Conservation (phyloP, 53 echinoderm and acorn worm genomes). For the Holothuria scabra region DNA sequence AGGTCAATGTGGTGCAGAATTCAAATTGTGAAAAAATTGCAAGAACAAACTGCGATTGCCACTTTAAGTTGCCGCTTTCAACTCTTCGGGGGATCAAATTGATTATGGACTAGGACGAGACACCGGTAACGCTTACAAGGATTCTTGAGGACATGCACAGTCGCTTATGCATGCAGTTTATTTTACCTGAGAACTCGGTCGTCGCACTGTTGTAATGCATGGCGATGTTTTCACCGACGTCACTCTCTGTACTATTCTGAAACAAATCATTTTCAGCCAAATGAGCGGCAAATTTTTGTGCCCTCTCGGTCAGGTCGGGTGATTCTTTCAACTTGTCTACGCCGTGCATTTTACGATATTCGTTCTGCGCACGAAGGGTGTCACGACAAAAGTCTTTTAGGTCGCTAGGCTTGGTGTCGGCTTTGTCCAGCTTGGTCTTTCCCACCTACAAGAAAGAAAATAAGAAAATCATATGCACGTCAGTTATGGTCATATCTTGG, state of each 20-base stretch:
- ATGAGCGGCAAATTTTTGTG: conserved; percentile 91
- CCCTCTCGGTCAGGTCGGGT: conserved; percentile 61
- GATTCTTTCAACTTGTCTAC: conserved; percentile 70
- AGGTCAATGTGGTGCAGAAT: too few species aligned
- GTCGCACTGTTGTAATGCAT: conserved; percentile 91
- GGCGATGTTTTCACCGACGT: conserved; percentile 95
- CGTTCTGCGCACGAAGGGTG: conserved; percentile 77
- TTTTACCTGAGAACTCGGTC: conserved; percentile 79
- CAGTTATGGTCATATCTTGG: too few species aligned
- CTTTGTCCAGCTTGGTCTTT: conserved; percentile 68
- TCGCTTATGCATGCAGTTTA: too few species aligned
- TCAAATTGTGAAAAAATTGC: too few species aligned
- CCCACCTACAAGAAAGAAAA: conserved; percentile 55
- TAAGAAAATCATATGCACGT: neutral
- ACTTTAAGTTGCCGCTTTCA: too few species aligned
- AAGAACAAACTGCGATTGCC: too few species aligned
- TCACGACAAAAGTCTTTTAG: conserved; percentile 73
- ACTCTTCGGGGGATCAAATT: too few species aligned
- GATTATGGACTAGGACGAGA: too few species aligned
- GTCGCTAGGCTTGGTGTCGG: conserved; percentile 75
- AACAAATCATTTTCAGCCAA: conserved; percentile 82
- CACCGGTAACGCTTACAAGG: too few species aligned
- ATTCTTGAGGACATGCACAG: too few species aligned
- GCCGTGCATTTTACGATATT: conserved; percentile 72
- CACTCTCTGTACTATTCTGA: conserved; percentile 76